phyloP scores from a whole-genome alignment of 2,113 vertebrate species.

The Cynocephalus volans region DNA sequence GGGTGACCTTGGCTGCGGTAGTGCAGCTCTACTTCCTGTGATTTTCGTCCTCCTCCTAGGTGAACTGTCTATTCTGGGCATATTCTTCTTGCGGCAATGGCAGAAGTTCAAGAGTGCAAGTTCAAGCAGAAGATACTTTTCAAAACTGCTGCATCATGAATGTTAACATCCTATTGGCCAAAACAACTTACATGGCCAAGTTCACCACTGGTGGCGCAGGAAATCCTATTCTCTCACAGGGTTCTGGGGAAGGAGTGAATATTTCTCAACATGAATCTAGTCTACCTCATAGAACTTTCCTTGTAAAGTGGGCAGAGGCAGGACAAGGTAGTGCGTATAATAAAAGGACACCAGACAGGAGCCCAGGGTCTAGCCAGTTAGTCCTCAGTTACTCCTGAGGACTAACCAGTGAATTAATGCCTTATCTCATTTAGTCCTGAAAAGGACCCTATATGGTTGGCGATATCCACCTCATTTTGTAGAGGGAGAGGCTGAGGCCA shows the following conservation, averaged over 20 bases:
- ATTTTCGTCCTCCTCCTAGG: neutral
- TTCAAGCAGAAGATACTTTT: neutral
- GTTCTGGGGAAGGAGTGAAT: neutral
- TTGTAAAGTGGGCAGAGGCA: neutral
- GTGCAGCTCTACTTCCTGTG: neutral
- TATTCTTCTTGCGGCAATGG: neutral
- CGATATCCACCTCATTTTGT: neutral
- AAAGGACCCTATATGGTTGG: neutral
- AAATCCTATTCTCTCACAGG: neutral
- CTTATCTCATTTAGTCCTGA: too few relatives aligned
- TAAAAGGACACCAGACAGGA: neutral
- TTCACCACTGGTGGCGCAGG: fast-evolving
- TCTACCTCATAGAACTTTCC: neutral
- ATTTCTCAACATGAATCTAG: neutral
- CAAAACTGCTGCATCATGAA: neutral
- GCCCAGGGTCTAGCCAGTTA: neutral
- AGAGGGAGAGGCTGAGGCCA: neutral
- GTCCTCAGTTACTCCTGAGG: too few relatives aligned
- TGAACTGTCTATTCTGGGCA: neutral
- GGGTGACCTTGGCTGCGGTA: fast-evolving
- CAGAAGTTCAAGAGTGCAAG: neutral
- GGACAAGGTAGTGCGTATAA: neutral
- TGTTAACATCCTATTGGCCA: too few relatives aligned
- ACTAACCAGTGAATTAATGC: too few relatives aligned
- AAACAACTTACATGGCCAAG: neutral